Base-by-base conservation (phyloP, 2,888 invertebrate genomes). In the Girardia tigrina region DNA sequence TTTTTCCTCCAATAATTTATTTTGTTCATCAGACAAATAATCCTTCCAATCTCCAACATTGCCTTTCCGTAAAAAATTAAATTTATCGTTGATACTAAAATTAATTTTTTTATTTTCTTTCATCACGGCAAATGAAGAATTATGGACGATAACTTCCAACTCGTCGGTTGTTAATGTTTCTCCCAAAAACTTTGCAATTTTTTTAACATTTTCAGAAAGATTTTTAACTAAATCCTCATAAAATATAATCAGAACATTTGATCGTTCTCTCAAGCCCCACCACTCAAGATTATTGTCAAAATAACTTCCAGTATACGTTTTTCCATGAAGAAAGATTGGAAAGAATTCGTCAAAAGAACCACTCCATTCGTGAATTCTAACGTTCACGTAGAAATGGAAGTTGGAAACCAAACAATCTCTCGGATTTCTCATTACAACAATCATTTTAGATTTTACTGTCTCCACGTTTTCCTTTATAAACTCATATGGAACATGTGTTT, bases 401-500 rank as follows among this genome's bases (percentile, higher is more conserved):
- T n/a, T n/a, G n/a, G n/a, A n/a, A n/a, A n/a, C n/a, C n/a, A n/a
- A n/a, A n/a, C n/a, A n/a, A n/a, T n/a, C n/a, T n/a, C n/a, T n/a
- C n/a, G n/a, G n/a, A n/a, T n/a, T n/a, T n/a, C n/a, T n/a, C n/a
- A n/a, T n/a, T n/a, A n/a, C n/a, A n/a, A n/a, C n/a, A n/a, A n/a
- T n/a, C n/a, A n/a, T n/a, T n/a, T n/a, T n/a, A n/a, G n/a, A n/a
- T n/a, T n/a, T n/a, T n/a, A n/a, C n/a, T n/a, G n/a, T n/a, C n/a
- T n/a, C n/a, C n/a, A n/a, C n/a, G n/a, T n/a, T n/a, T n/a, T n/a
- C n/a, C n/a, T n/a, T n/a, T n/a, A n/a, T n/a, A n/a, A 56, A 56
- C n/a, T 56, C 56, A 56, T 56, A 56, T 56, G 56, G 56, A 56
- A 56, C n/a, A 56, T 56, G 56, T 20, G 56, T 56, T 56, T 56